phyloP scores from a whole-genome alignment of 2,113 vertebrate species.

The Anas platyrhynchos region DNA sequence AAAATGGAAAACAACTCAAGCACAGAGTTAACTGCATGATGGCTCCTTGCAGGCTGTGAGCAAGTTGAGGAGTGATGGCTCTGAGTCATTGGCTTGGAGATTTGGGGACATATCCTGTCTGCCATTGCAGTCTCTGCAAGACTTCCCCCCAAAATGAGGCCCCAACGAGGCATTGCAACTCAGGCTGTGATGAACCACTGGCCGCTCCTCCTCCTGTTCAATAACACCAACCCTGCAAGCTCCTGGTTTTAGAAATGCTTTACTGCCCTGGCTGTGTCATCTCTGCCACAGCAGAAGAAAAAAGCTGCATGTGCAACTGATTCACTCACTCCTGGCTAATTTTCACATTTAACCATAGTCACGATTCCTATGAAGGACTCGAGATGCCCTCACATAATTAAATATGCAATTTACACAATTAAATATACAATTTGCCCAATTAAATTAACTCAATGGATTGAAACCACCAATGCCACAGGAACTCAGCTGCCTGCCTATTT shows the following conservation, averaged over 20 bases:
- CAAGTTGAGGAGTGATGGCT: rapidly evolving
- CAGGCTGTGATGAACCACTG: neutral
- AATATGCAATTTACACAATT: conserved; percentile 8
- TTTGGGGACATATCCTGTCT: neutral
- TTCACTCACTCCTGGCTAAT: neutral
- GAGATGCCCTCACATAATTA: neutral
- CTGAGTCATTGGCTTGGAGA: too few relatives aligned
- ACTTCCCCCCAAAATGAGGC: neutral
- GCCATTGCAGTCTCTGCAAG: neutral
- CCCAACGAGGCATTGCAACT: neutral
- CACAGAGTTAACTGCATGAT: neutral
- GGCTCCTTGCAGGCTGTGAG: neutral
- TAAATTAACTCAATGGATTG: neutral
- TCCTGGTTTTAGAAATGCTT: neutral
- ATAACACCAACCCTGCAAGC: neutral
- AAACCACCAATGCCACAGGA: neutral
- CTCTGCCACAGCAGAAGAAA: neutral
- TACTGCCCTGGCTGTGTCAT: neutral
- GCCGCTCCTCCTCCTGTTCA: neutral
- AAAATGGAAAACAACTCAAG: neutral
- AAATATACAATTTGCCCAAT: neutral
- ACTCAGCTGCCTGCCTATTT: neutral
- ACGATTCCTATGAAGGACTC: neutral
- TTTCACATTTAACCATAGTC: neutral
- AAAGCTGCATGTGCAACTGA: neutral